Conservation (phyloP, 2,797 vertebrate species). For the Chelmon rostratus region DNA sequence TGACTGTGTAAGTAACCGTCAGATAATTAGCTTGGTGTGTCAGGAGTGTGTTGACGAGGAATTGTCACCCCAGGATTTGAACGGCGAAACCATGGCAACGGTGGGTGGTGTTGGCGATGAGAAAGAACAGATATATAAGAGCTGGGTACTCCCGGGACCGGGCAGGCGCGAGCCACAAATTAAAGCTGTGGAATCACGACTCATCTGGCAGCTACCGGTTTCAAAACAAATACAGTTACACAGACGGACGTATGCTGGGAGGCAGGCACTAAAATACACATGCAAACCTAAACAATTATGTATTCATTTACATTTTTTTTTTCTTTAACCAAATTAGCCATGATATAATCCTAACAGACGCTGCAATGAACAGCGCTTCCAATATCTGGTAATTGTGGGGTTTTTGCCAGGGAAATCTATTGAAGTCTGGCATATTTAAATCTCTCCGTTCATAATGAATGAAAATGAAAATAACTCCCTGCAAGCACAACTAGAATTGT, state of each 20-base stretch:
- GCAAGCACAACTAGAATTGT: too few species aligned
- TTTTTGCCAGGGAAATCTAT: too few species aligned
- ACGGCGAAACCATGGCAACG: slow-evolving; percentile 64
- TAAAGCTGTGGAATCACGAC: slow-evolving; percentile 33
- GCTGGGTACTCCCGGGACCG: slow-evolving; percentile 31
- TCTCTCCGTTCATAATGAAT: too few species aligned
- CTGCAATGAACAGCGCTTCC: background rate
- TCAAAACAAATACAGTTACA: slow-evolving; percentile 37
- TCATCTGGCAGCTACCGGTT: slow-evolving; percentile 29
- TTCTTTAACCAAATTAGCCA: background rate
- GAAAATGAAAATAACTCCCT: too few species aligned
- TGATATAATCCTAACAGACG: background rate
- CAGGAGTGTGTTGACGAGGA: slow-evolving; percentile 59
- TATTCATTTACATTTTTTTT: background rate
- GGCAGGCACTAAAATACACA: background rate
- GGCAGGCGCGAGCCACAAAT: slow-evolving; percentile 26
- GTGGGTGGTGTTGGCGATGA: slow-evolving; percentile 26
- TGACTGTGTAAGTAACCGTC: slow-evolving; percentile 47
- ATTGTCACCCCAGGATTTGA: slow-evolving; percentile 61
- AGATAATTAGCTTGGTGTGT: slow-evolving; percentile 63
- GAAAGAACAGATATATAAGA: slow-evolving; percentile 33
- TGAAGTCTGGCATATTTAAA: too few species aligned
- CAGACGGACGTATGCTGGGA: slow-evolving; percentile 7
- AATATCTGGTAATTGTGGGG: too few species aligned
- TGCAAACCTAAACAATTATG: background rate